Evolutionary conservation across 2,888 invertebrate genomes (phyloP).

Genomic region (Drosophila paranaensis): DNA sequence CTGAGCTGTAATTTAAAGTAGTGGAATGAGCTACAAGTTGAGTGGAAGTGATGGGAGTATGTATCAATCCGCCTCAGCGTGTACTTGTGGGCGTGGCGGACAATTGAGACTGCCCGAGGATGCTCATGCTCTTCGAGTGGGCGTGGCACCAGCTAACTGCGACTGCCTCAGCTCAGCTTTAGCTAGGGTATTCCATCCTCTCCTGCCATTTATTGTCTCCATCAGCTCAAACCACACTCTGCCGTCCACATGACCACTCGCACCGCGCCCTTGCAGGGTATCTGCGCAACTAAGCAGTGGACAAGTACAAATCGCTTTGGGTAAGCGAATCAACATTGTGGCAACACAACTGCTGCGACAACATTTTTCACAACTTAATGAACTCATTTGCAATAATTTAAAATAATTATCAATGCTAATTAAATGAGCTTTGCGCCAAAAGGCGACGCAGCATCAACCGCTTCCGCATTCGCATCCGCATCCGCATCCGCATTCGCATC

Average conservation of each 20-base stretch:
- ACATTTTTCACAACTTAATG: conserved; percentile 76
- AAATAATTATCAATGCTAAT: conserved; percentile 81
- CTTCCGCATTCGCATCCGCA: conserved; percentile 12
- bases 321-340: conserved; percentile 24
- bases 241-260: background rate
- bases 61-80: no score
- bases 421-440: conserved; percentile 57
- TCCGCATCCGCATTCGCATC: conserved; percentile 1
- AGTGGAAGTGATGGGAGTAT: no score
- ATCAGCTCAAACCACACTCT: background rate
- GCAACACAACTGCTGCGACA: conserved; percentile 29
- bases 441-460: conserved; percentile 26
- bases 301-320: conserved; percentile 62
- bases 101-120: no score
- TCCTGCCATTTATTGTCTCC: background rate
- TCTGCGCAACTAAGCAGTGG: conserved; percentile 16
- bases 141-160: no score
- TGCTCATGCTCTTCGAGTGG: background rate
- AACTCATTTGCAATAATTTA: conserved; percentile 77
- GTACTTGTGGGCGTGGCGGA: no score
- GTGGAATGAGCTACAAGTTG: background rate
- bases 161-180: background rate
- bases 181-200: no score
- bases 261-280: background rate
- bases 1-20: background rate